Base-by-base conservation (phyloP, 2,113 vertebrate species). In the Ptychochromis oligacanthus region DNA sequence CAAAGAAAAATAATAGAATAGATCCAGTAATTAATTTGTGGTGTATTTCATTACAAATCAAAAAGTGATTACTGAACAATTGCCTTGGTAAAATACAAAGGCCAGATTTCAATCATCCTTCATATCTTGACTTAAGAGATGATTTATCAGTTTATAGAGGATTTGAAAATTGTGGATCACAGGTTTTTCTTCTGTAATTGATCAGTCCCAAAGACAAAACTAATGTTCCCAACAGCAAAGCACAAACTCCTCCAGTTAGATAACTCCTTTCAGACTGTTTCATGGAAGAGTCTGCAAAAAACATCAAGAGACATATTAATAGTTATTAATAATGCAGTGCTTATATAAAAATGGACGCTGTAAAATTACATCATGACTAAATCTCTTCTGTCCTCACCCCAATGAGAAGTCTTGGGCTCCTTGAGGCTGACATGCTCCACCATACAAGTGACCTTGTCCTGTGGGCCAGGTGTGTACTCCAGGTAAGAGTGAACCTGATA, bases 401-500 rank as follows among this genome's bases (percentile, higher is more conserved):
- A 82, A 3, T 64, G 2, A n/a, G 5, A 36, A 5, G 64, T 52
- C 58, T 0, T 55, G 1, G 85, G 85, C 38, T 75, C 54, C 3
- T 5, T 60, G 38, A 87, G 67, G 67, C 24, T 80, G n/a, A 7
- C n/a, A 7, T 87, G 86, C 34, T 87, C 81, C 54, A 87, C 0
- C 28, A 10, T 7, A 22, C 86, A 87, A 55, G 26, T 83, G 60
- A 83, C 34, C 14, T 1, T 3, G 65, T 46, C 60, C 43, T 26
- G 8, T 7, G 1, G 17, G 31, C 4, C 22, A 10, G 56, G 46
- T 24, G 70, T 15, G 12, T 36, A 6, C 60, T 77, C 77, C 70
- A 87, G 60, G 67, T 60, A 75, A 3, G 76, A 83, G 67, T 87
- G 85, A 26, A 70, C 0, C 31, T 79, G 67, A 24, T 87, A 83